Conservation (phyloP, 1,140 invertebrate species). For the Philaenus spumarius region DNA sequence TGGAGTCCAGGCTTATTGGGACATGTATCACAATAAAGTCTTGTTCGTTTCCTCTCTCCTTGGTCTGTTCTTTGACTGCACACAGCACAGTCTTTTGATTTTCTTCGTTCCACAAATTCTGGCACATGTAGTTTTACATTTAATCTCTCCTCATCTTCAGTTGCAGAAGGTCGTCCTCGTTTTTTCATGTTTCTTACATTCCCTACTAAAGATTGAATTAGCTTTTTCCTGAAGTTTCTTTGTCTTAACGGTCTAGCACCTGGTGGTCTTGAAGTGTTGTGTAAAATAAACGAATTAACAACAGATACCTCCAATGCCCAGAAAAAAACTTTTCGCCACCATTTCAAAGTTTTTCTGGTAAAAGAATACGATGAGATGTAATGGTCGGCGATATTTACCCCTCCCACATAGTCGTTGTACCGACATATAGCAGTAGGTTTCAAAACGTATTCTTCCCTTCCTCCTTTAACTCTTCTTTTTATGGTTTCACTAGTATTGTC, state of each 20-base stretch:
- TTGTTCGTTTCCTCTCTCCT: slow-evolving; percentile 6
- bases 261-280: slow-evolving; percentile 4
- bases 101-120: not conserved
- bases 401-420: slow-evolving; percentile 9
- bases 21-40: slow-evolving; percentile 1
- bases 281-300: slow-evolving; percentile 11
- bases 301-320: not conserved
- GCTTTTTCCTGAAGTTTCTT: slow-evolving; percentile 8
- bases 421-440: slow-evolving; percentile 2
- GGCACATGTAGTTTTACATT: slow-evolving; percentile 1
- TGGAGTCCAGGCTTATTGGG: slow-evolving; percentile 1
- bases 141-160: not conserved
- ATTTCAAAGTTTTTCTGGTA: slow-evolving; percentile 2
- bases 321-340: slow-evolving; percentile 11
- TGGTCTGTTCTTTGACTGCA: not conserved
- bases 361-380: slow-evolving; percentile 8
- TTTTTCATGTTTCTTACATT: slow-evolving; percentile 8
- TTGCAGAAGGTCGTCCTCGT: not conserved
- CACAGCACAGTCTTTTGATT: not conserved
- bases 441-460: slow-evolving; percentile 6
- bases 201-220: not conserved
- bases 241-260: not conserved
- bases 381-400: slow-evolving; percentile 7
- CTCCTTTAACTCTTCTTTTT: slow-evolving; percentile 6
- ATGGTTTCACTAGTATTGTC: not conserved